phyloP scores from a whole-genome alignment of 2,113 vertebrate species.

The Rhineura floridana region DNA sequence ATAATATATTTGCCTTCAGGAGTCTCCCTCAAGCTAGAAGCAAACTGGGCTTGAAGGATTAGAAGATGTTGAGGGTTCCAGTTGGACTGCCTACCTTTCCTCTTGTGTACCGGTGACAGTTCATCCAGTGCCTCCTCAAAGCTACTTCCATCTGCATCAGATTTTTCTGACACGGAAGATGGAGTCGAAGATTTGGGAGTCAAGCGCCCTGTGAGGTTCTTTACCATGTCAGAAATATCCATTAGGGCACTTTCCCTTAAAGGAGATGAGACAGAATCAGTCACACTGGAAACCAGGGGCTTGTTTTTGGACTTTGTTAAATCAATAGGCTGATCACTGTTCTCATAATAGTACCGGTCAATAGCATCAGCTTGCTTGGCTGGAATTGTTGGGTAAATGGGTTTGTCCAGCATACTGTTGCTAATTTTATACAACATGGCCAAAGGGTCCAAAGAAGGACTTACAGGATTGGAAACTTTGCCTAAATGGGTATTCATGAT shows the following conservation, averaged over 20 bases:
- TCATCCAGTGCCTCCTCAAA: constrained; percentile 96
- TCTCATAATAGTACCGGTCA: constrained; percentile 87
- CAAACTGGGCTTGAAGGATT: constrained; percentile 98
- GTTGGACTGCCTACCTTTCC: constrained; percentile 98
- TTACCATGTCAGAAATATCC: constrained; percentile 99
- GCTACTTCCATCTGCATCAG: constrained; percentile 90
- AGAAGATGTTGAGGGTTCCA: constrained; percentile 99
- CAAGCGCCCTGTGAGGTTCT: constrained; percentile 95
- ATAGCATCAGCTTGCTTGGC: constrained; percentile 84
- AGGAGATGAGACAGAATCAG: constrained; percentile 85
- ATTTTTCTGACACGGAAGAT: constrained; percentile 92
- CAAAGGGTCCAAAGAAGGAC: constrained; percentile 90
- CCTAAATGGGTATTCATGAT: constrained; percentile 99
- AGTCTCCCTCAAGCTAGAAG: constrained; percentile 91
- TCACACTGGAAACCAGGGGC: constrained; percentile 80
- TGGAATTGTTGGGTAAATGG: constrained; percentile 84
- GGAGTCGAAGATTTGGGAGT: constrained; percentile 98
- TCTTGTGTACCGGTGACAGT: constrained; percentile 92
- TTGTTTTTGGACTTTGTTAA: constrained; percentile 95
- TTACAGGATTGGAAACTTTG: constrained; percentile 91
- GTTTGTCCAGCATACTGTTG: constrained; percentile 96
- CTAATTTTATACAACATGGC: constrained; percentile 97
- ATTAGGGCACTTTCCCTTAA: constrained; percentile 94
- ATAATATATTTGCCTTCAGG: constrained; percentile 94
- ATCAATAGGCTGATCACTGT: constrained; percentile 96